Base-by-base conservation (phyloP, 2,797 vertebrate species). In the Coccyzus lansbergi region DNA sequence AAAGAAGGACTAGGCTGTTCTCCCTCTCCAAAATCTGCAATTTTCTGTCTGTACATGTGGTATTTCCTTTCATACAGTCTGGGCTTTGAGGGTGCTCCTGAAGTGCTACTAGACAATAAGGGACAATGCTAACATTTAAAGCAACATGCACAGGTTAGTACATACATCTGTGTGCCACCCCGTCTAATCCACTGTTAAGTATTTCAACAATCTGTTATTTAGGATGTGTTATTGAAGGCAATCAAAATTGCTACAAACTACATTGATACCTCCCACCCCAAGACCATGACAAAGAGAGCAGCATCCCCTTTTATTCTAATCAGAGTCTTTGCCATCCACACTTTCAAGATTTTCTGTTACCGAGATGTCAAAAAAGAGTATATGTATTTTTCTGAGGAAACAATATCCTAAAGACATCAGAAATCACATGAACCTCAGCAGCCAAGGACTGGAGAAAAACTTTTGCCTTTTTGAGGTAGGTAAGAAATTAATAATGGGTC, bases 91-190 rank as follows among this genome's bases (percentile, higher is more conserved):
- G 16, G 17, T 1, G 0, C 18, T 76, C 44, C 22, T 20, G 7
- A 9, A 44, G 48, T 26, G n/a, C 55, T 75, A 72, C 40, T 60
- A 71, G 26, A 9, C 28, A 2, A 1, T 25, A 29, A 52, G 60
- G 56, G 52, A 59, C 40, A 33, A 44, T 3, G 11, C 6, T 33
- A 44, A 80, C 1, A 0, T 17, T 59, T 58, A 25, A 51, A 95
- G 36, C 9, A 52, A 34, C 17, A 6, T 2, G 5, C 36, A 42
- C 1, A 0, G 29, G 16, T 58, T 12, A 46, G 21, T 7, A 25
- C 21, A 77, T 13, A 12, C 62, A 53, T 29, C 22, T 8, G 8
- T 1, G 2, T 55, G 38, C 53, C 14, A 62, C 21, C 10, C 40
- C n/a, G 8, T 26, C 48, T 80, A 63, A 80, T n/a, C 25, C 49